phyloP scores from a whole-genome alignment of 2,113 vertebrate species.

The Rallus limicola region DNA sequence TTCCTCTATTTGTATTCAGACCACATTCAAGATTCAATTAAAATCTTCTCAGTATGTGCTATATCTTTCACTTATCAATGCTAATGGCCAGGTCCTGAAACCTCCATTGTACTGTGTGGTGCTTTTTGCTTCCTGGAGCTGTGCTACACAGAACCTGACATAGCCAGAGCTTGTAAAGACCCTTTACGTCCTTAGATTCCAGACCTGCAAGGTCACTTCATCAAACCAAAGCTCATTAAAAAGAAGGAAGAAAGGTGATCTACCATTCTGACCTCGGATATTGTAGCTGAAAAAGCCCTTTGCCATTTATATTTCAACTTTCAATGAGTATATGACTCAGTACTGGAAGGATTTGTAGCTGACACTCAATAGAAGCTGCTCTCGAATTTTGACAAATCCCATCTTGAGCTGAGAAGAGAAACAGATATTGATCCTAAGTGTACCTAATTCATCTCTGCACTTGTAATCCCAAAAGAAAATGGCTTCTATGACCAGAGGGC shows the following conservation, averaged over 20 bases:
- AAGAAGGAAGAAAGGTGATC: slow-evolving; percentile 74
- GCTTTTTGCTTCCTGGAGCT: background rate
- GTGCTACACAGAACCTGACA: background rate
- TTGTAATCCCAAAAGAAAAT: slow-evolving; percentile 89
- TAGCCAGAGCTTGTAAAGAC: slow-evolving; percentile 30
- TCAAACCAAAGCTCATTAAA: slow-evolving; percentile 83
- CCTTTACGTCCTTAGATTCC: slow-evolving; percentile 46
- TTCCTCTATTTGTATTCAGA: background rate
- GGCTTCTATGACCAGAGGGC: slow-evolving; percentile 84
- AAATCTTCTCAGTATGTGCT: slow-evolving; percentile 4
- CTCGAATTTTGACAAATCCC: slow-evolving; percentile 88
- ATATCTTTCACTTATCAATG: background rate
- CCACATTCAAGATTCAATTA: slow-evolving; percentile 42
- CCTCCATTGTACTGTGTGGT: background rate
- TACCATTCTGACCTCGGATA: slow-evolving; percentile 77
- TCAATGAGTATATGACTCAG: slow-evolving; percentile 81
- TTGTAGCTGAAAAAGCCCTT: slow-evolving; percentile 78
- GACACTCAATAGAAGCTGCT: slow-evolving; percentile 85
- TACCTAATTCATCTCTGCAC: slow-evolving; percentile 89
- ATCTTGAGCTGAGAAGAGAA: slow-evolving; percentile 86
- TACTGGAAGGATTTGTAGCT: slow-evolving; percentile 85
- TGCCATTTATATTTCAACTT: slow-evolving; percentile 82
- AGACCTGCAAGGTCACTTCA: slow-evolving; percentile 73
- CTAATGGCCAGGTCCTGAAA: slow-evolving; percentile 28
- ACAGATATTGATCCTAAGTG: slow-evolving; percentile 89